Conservation (phyloP, 2,113 vertebrate species). For the Halcyon senegalensis region DNA sequence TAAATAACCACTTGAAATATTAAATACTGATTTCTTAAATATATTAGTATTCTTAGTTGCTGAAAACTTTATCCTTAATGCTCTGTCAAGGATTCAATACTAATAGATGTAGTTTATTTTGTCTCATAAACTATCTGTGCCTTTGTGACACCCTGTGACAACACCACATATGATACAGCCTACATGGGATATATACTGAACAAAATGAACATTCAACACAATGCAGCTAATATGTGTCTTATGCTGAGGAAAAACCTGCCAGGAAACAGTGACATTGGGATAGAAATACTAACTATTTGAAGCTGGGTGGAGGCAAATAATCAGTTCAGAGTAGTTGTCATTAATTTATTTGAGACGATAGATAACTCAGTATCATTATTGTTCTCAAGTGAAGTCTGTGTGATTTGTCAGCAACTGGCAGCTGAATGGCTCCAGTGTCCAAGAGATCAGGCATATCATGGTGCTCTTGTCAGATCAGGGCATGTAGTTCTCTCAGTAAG, state of each 20-base stretch:
- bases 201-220: background rate
- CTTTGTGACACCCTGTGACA: background rate
- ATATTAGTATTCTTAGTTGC: background rate
- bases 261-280: background rate
- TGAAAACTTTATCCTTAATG: background rate
- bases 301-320: background rate
- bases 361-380: background rate
- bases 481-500: background rate
- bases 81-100: background rate
- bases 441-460: background rate
- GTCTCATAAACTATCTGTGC: background rate
- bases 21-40: background rate
- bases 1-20: background rate
- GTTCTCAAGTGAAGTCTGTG: background rate
- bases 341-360: background rate
- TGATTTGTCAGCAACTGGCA: background rate
- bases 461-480: background rate
- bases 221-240: background rate
- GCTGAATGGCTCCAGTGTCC: background rate
- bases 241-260: background rate
- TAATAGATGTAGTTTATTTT: background rate
- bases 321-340: background rate
- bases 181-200: background rate
- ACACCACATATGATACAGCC: fast-evolving
- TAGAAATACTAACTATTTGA: background rate